phyloP scores from a whole-genome alignment of 1,140 invertebrate species.

The Babylonia areolata region DNA sequence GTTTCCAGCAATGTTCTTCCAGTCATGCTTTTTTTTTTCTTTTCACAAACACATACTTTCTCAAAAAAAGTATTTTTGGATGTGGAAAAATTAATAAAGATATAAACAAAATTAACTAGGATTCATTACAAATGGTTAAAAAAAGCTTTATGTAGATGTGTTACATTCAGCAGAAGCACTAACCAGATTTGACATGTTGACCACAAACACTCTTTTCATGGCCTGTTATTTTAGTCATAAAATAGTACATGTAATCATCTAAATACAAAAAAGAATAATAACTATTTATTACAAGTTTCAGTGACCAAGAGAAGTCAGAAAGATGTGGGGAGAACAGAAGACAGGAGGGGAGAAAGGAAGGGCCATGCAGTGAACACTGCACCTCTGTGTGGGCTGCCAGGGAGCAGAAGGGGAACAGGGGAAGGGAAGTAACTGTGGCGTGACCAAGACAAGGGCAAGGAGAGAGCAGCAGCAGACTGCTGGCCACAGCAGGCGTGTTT shows the following conservation, averaged over 20 bases:
- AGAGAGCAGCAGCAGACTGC: not conserved
- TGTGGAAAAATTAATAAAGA: not conserved
- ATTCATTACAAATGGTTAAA: not conserved
- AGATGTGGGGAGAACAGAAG: not conserved
- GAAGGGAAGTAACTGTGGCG: slow-evolving; percentile 19
- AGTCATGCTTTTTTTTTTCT: not conserved
- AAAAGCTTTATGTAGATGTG: not conserved
- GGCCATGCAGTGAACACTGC: not conserved
- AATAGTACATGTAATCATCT: not conserved
- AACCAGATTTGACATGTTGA: not conserved
- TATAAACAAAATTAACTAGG: not conserved
- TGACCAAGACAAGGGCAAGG: slow-evolving; percentile 12
- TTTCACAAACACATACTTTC: not conserved
- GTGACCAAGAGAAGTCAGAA: not conserved
- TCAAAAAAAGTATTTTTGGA: too few species aligned
- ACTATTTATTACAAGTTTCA: not conserved
- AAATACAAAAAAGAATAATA: not conserved
- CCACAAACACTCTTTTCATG: not conserved
- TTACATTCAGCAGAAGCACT: not conserved
- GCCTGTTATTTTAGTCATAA: not conserved
- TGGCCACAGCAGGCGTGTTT: not conserved
- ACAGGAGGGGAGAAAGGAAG: not conserved
- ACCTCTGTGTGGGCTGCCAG: not conserved
- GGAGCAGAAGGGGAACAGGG: not conserved
- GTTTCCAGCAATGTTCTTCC: not conserved